These are phyloP conservation scores for Ataeniobius toweri DNA, from an alignment of 2,797 vertebrate genomes.

Conservation along the genomic window DNA sequence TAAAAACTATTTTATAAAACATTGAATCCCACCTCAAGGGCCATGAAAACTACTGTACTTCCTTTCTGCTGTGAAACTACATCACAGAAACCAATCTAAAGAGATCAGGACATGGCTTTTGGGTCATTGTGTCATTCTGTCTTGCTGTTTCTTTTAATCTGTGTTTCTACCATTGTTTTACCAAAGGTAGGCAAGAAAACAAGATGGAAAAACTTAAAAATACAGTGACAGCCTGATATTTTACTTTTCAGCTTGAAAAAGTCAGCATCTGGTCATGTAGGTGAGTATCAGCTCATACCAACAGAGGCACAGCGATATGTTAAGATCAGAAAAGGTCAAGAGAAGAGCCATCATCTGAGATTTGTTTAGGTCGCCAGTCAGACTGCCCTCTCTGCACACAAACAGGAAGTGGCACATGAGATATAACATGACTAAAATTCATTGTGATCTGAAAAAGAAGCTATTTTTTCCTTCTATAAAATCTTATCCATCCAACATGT, in stretches of 20 bases:
- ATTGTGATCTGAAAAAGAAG: neutral
- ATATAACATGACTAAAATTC: neutral
- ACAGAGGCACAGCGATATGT: conserved; percentile 22
- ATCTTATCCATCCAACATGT: neutral
- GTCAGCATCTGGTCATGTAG: conserved; percentile 27
- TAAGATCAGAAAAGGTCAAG: conserved; percentile 22
- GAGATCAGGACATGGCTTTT: neutral
- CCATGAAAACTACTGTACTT: neutral
- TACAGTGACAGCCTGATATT: neutral
- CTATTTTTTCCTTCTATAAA: neutral
- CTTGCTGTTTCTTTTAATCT: neutral
- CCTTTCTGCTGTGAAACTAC: neutral
- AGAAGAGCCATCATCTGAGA: conserved; percentile 27
- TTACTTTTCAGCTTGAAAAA: conserved; percentile 14
- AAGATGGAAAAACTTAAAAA: neutral
- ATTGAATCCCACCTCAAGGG: neutral
- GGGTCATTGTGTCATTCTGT: neutral
- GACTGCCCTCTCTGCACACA: conserved; percentile 14
- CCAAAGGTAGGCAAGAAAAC: neutral
- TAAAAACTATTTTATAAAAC: neutral
- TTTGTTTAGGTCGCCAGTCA: conserved; percentile 33
- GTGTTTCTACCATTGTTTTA: neutral
- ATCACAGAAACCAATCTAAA: neutral
- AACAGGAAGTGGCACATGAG: neutral
- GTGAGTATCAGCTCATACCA: conserved; percentile 12